phyloP scores from a whole-genome alignment of 2,113 vertebrate genomes.

The Tylochromis polylepis region DNA sequence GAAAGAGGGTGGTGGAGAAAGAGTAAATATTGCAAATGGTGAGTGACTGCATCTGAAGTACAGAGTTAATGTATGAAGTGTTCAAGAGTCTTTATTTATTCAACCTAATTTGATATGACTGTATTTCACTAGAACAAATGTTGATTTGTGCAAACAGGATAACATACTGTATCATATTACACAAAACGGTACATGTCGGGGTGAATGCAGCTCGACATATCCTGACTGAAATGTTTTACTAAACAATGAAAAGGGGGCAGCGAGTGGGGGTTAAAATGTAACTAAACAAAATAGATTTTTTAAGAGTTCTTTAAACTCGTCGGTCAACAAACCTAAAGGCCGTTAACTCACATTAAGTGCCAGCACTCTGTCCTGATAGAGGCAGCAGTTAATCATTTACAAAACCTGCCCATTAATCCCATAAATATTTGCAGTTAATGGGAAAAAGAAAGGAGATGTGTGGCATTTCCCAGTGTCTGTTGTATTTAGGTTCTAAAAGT shows the following conservation, averaged over 20 bases:
- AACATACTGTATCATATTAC: neutral
- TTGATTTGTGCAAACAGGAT: neutral
- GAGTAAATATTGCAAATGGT: neutral
- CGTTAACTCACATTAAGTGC: neutral
- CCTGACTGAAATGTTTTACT: neutral
- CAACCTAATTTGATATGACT: neutral
- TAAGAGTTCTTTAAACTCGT: neutral
- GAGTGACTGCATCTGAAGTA: neutral
- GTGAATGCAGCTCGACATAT: neutral
- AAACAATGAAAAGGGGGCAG: neutral
- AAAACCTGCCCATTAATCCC: neutral
- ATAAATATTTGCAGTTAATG: slow-evolving; percentile 14
- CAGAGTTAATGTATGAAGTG: neutral
- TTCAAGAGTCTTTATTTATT: neutral
- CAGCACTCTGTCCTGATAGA: neutral
- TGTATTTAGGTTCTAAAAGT: neutral
- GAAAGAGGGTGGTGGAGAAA: neutral
- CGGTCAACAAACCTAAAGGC: neutral
- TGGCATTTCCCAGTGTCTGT: neutral
- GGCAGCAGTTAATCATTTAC: slow-evolving; percentile 38
- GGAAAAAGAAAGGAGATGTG: neutral
- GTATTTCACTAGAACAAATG: neutral
- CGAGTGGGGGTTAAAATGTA: neutral
- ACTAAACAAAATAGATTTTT: neutral
- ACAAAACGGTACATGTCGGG: neutral